phyloP scores from a whole-genome alignment of 2,888 invertebrate genomes.

The Coelinius sp. region DNA sequence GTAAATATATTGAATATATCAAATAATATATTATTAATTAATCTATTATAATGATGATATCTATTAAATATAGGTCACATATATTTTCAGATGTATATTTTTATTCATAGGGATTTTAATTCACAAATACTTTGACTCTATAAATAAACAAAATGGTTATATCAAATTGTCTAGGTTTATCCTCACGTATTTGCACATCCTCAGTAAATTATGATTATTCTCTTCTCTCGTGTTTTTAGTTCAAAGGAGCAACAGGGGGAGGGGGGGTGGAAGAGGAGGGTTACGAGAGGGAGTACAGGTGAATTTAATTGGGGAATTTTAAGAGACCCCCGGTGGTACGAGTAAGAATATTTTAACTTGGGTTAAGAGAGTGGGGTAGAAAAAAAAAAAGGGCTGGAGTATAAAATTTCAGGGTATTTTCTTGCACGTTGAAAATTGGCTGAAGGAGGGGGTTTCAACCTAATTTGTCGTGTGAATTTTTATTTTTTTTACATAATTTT shows the following conservation, averaged over 20 bases:
- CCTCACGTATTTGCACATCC: background rate
- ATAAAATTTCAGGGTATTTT: constrained; percentile 33
- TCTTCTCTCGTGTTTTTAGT: background rate
- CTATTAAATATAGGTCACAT: too few relatives aligned
- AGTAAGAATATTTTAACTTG: constrained; percentile 33
- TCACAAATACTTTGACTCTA: background rate
- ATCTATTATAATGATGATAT: too few relatives aligned
- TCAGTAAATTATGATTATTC: constrained; percentile 17
- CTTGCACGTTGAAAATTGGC: constrained; percentile 31
- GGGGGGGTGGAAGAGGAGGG: too few relatives aligned
- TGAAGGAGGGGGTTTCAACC: background rate
- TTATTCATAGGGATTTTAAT: too few relatives aligned
- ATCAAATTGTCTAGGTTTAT: background rate
- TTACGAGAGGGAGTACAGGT: background rate
- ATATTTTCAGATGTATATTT: too few relatives aligned
- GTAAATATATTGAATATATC: too few relatives aligned
- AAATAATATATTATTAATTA: too few relatives aligned
- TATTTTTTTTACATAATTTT: constrained; percentile 3
- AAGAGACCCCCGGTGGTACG: constrained; percentile 20
- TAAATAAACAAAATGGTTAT: background rate
- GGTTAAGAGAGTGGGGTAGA: background rate
- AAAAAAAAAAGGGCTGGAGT: background rate
- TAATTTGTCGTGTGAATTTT: constrained; percentile 25
- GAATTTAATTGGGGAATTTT: constrained; percentile 35
- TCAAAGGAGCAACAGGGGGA: background rate